A percentile compares a stretch with the other conserved stretches of the same genome.
These are phyloP conservation scores for Tragulus kanchil DNA, from an alignment of 2,113 vertebrate species.

Conservation along the genomic window DNA sequence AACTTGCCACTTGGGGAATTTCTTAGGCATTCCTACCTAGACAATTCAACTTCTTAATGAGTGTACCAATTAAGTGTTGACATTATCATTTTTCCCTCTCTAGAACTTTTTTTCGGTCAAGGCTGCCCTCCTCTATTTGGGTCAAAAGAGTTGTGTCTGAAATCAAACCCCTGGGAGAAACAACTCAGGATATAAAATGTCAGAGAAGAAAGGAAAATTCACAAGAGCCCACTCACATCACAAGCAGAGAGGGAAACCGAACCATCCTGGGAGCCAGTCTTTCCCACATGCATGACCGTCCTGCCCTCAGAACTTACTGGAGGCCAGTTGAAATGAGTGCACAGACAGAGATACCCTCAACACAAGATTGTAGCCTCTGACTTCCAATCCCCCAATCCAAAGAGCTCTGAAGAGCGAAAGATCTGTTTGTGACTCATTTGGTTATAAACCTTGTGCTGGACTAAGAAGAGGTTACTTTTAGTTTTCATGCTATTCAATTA, in stretches of 20 bases:
- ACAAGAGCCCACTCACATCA: neutral
- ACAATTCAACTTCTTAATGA: constrained; percentile 31
- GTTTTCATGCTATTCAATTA: neutral
- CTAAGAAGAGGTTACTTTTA: constrained; percentile 65
- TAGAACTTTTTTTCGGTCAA: neutral
- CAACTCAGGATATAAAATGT: neutral
- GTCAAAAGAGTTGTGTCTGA: neutral
- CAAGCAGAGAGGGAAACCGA: neutral
- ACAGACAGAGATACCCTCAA: neutral
- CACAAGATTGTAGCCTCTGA: neutral
- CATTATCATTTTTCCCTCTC: neutral
- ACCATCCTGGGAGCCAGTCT: neutral
- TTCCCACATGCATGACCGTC: neutral
- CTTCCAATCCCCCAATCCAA: neutral
- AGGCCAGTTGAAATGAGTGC: neutral
- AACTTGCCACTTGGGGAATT: neutral
- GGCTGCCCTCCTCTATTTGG: neutral
- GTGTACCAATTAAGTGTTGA: neutral
- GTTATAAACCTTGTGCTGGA: constrained; percentile 54
- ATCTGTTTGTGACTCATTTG: constrained; percentile 17
- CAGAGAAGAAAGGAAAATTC: neutral
- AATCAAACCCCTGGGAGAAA: neutral
- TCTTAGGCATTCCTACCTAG: constrained; percentile 35
- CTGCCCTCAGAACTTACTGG: neutral
- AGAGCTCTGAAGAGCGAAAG: constrained; percentile 35